These are phyloP conservation scores for Pseudorhombus dupliciocellatus DNA, from an alignment of 2,113 vertebrate genomes.

Conservation along the genomic window DNA sequence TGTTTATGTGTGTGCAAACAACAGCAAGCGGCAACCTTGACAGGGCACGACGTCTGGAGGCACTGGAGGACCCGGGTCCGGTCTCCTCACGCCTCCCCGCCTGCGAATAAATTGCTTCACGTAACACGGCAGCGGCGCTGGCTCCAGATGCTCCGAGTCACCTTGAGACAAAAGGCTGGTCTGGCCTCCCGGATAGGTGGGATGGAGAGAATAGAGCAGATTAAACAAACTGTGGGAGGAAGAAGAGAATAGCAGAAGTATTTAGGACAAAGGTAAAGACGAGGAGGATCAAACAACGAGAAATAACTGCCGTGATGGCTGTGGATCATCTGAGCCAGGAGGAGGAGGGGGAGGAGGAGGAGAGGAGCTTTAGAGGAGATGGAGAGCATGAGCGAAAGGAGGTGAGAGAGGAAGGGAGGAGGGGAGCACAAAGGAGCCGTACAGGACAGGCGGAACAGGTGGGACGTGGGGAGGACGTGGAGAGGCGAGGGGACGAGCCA, in stretches of 20 bases:
- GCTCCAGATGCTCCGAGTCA: constrained; percentile 76
- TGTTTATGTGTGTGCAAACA: constrained; percentile 17
- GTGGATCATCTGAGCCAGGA: constrained; percentile 4
- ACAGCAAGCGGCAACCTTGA: constrained; percentile 52
- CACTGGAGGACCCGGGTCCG: constrained; percentile 51
- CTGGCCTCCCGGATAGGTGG: constrained; percentile 26
- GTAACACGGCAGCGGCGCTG: constrained; percentile 34
- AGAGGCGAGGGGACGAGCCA: constrained; percentile 1
- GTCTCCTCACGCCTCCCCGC: constrained; percentile 62
- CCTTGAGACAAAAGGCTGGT: constrained; percentile 72
- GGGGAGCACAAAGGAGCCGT: constrained; percentile 8
- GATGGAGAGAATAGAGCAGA: background rate
- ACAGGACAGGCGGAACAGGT: constrained; percentile 44
- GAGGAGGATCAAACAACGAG: background rate
- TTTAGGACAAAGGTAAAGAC: constrained; percentile 3
- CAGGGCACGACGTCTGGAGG: constrained; percentile 44
- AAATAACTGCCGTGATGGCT: constrained; percentile 16
- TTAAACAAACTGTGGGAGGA: background rate
- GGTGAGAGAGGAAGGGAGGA: background rate
- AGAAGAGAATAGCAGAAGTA: constrained; percentile 1
- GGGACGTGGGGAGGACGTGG: constrained; percentile 22
- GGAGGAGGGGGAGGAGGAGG: background rate
- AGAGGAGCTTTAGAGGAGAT: constrained; percentile 22
- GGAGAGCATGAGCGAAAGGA: constrained; percentile 9
- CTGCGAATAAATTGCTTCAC: constrained; percentile 66